Percentiles rank a stretch among this genome's conserved stretches.
These are phyloP conservation scores for Lepidurus packardi DNA, from an alignment of 1,140 invertebrate species.

Conservation along the genomic window DNA sequence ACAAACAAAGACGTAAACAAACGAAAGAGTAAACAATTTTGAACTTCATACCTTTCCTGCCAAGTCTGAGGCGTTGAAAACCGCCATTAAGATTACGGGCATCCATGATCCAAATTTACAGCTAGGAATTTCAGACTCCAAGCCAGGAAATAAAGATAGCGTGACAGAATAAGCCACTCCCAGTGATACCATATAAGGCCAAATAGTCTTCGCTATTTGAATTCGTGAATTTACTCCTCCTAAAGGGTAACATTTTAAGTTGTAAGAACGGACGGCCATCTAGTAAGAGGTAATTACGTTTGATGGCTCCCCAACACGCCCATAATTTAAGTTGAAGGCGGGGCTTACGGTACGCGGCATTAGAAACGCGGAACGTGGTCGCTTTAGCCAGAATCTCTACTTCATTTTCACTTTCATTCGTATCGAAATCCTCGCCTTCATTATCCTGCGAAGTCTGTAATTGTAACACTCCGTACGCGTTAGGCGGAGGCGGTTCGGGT, in stretches of 20 bases:
- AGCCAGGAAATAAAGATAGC: conserved; percentile 79
- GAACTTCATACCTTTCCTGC: conserved; percentile 63
- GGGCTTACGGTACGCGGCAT: not conserved
- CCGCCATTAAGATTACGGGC: conserved; percentile 82
- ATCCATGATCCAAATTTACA: conserved; percentile 78
- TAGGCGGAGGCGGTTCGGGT: not conserved
- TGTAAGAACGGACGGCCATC: not conserved
- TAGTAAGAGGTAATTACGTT: not conserved
- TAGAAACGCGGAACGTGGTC: conserved; percentile 11
- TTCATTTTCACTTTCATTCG: conserved; percentile 33
- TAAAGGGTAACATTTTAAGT: conserved; percentile 43
- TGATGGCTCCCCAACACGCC: not conserved
- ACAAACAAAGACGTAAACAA: not conserved
- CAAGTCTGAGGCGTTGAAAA: conserved; percentile 78
- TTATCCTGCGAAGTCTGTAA: conserved; percentile 31
- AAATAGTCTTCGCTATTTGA: conserved; percentile 71
- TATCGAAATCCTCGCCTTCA: conserved; percentile 32
- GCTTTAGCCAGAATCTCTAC: conserved; percentile 35
- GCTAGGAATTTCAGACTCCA: conserved; percentile 77
- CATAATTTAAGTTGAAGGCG: not conserved
- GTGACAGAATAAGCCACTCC: conserved; percentile 80
- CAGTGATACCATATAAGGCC: conserved; percentile 83
- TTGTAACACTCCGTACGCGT: not conserved
- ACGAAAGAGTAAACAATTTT: not conserved
- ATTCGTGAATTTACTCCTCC: conserved; percentile 62